These are phyloP conservation scores for Lepisosteus oculatus DNA, from an alignment of 2,113 vertebrate genomes.

Conservation along the genomic window DNA sequence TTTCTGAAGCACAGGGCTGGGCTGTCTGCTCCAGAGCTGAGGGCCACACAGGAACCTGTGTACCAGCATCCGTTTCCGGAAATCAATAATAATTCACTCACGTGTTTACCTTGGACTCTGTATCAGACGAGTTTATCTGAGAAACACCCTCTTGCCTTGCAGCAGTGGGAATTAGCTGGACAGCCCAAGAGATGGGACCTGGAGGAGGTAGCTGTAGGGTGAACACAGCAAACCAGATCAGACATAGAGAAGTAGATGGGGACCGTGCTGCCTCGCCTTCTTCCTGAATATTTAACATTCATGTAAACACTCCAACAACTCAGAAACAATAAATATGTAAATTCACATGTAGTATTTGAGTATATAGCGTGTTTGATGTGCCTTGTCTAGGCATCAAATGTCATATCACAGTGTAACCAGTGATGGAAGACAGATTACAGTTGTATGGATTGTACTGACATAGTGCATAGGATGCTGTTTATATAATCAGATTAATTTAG, in stretches of 20 bases:
- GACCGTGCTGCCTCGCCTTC: slow-evolving; percentile 35
- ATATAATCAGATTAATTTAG: no score
- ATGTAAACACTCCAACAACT: slow-evolving; percentile 61
- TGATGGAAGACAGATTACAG: slow-evolving; percentile 47
- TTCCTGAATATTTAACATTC: slow-evolving; percentile 56
- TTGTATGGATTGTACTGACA: slow-evolving; percentile 14
- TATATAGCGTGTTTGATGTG: slow-evolving; percentile 55
- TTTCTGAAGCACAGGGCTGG: no score
- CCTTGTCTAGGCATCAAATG: slow-evolving; percentile 53
- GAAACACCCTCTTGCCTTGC: no score
- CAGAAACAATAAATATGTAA: slow-evolving; percentile 73
- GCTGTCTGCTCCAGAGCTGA: no score
- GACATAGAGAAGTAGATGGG: slow-evolving; percentile 22
- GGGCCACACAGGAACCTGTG: no score
- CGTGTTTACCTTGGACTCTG: no score
- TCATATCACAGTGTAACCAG: slow-evolving; percentile 57
- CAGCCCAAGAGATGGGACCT: no score
- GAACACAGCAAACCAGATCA: slow-evolving; percentile 39
- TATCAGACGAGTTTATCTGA: no score
- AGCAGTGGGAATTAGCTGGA: no score
- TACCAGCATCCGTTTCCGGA: no score
- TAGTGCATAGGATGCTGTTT: background rate
- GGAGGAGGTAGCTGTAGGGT: slow-evolving; percentile 31
- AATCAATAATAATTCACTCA: no score
- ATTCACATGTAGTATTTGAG: slow-evolving; percentile 58